Percentiles rank a stretch among this genome's conserved stretches.
These are phyloP conservation scores for Mimas tiliae DNA, from an alignment of 2,888 invertebrate species.

Conservation along the genomic window DNA sequence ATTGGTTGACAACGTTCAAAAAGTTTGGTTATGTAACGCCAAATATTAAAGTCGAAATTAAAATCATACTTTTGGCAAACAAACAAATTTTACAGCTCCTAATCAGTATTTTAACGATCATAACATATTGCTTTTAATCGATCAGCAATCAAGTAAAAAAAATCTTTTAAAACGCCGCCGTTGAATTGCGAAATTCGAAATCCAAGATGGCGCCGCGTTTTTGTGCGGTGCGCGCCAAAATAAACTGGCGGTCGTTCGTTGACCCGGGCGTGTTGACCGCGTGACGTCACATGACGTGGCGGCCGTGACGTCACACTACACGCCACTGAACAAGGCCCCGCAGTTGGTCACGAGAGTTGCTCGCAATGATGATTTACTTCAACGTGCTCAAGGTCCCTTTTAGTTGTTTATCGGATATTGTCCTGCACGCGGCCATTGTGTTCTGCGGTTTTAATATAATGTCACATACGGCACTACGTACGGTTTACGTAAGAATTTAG, in stretches of 20 bases:
- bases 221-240: constrained; percentile 72
- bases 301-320: constrained; percentile 61
- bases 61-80: background rate
- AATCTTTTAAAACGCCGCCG: constrained; percentile 38
- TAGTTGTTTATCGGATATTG: constrained; percentile 52
- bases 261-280: constrained; percentile 63
- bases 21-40: background rate
- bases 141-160: constrained; percentile 42
- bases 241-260: constrained; percentile 80
- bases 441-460: constrained; percentile 10
- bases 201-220: constrained; percentile 66
- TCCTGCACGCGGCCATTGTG: constrained; percentile 34
- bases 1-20: constrained; percentile 15
- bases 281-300: constrained; percentile 70
- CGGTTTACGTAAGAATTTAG: background rate
- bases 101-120: constrained; percentile 33
- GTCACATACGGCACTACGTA: background rate
- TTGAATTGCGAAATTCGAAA: constrained; percentile 49
- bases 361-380: constrained; percentile 57
- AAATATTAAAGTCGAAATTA: background rate
- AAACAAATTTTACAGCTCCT: constrained; percentile 19
- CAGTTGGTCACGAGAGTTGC: constrained; percentile 36
- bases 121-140: constrained; percentile 46
- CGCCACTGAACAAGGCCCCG: constrained; percentile 46
- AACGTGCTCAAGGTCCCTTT: constrained; percentile 63